A percentile compares a stretch with the other conserved stretches of the same genome.
Evolutionary conservation across 1,140 invertebrate genomes (phyloP).

Genomic region (Hormaphis cornu): DNA sequence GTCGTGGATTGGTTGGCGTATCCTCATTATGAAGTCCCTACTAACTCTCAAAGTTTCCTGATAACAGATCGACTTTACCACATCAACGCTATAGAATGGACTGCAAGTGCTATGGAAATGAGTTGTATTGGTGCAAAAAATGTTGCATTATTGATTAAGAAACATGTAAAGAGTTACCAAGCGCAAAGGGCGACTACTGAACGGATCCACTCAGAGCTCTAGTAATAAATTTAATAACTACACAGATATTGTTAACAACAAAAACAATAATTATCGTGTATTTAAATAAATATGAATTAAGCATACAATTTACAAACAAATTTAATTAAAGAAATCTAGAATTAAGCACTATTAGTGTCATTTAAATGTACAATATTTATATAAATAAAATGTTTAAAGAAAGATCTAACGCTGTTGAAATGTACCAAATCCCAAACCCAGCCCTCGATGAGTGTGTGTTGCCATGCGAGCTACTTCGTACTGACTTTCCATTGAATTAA

Average conservation of each 20-base stretch:
- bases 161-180: neutral
- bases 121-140: constrained; percentile 55
- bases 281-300: constrained; percentile 21
- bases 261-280: neutral
- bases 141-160: constrained; percentile 46
- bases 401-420: constrained; percentile 34
- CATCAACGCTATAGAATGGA: constrained; percentile 59
- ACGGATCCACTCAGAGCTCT: neutral
- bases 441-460: constrained; percentile 86
- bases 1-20: constrained; percentile 53
- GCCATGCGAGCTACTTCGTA: constrained; percentile 87
- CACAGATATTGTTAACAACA: neutral
- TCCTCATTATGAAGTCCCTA: constrained; percentile 48
- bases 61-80: constrained; percentile 52
- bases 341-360: constrained; percentile 19
- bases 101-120: constrained; percentile 65
- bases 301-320: constrained; percentile 12
- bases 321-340: constrained; percentile 1
- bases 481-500: constrained; percentile 82
- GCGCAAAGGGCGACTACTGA: neutral
- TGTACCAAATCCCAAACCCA: constrained; percentile 71
- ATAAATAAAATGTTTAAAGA: neutral
- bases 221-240: neutral
- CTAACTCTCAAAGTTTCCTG: constrained; percentile 47
- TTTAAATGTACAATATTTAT: constrained; percentile 16